Base-by-base conservation (phyloP, 2,797 vertebrate genomes). In the Coregonus suidteri region DNA sequence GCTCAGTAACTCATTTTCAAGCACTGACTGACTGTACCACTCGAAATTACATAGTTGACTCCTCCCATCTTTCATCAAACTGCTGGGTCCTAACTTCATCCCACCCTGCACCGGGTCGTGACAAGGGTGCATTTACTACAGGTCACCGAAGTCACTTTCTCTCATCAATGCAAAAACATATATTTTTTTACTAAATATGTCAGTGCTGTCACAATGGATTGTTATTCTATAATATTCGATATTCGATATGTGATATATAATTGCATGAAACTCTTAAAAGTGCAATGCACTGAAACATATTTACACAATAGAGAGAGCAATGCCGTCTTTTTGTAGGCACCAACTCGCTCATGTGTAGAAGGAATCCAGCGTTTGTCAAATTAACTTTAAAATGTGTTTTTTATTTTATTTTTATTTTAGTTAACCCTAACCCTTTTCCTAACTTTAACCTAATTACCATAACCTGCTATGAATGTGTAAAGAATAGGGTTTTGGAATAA, bases 31-130 rank as follows among this genome's bases (percentile, higher is more conserved):
- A 35, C 41, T 47, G 41, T 13, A 47, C 41, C 41, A 59, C 18
- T 64, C 59, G n/a, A 13, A 64, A 64, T 64, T 3, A 9, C 41
- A 64, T 64, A 30, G 20, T 3, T 11, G 59, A 64, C 59, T 64
- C 59, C 59, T 64, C 59, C 59, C 59, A 64, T 25, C 25, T 3
- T 64, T 25, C 59, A 30, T 64, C 6, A 64, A 9, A 25, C 59
- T 64, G 20, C 59, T 64, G 59, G 59, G 59, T 64, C 59, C 59
- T 64, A 64, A 64, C 59, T 64, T 64, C n/a, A 25, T 30, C 59
- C 56, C 2, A 62, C 7, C 20, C 7, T 3, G 9, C 3, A 30
- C 6, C 20, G 6, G 59, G 56, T 20, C n/a, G 56, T 59, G 56
- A 64, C n/a, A 64, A 25, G 2, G 15, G 54, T 59, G 56, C 6